phyloP scores from a whole-genome alignment of 2,888 invertebrate genomes.

The Rhogogaster chlorosoma region DNA sequence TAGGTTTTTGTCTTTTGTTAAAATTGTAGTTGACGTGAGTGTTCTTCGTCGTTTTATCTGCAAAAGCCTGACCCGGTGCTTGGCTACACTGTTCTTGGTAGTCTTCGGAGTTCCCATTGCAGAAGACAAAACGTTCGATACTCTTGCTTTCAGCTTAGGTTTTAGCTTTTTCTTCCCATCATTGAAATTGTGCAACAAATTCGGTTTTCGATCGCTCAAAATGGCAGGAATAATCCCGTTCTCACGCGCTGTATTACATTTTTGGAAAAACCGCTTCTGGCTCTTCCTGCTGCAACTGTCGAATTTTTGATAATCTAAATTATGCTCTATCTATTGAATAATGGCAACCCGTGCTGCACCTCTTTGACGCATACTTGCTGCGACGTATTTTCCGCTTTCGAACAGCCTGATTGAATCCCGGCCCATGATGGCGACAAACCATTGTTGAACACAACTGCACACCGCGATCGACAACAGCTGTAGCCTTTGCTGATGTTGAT shows the following conservation, averaged over 20 bases:
- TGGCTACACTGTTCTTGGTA: background rate
- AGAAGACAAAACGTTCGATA: slow-evolving; percentile 48
- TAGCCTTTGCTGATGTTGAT: background rate
- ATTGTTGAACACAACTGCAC: background rate
- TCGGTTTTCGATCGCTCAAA: slow-evolving; percentile 38
- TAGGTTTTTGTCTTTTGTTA: background rate
- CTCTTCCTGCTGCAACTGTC: background rate
- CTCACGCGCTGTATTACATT: background rate
- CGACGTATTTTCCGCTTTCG: background rate
- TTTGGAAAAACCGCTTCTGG: background rate
- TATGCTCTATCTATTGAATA: background rate
- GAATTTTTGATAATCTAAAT: background rate
- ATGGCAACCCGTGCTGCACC: background rate
- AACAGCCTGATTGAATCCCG: background rate
- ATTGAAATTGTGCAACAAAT: slow-evolving; percentile 45
- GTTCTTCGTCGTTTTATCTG: background rate
- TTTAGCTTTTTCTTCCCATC: background rate
- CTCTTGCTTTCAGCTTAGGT: background rate
- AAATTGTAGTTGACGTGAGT: background rate
- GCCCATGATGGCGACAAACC: background rate
- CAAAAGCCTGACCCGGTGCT: background rate
- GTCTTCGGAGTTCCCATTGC: background rate
- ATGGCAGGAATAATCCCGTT: slow-evolving; percentile 30
- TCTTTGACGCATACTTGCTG: background rate
- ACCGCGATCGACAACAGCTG: background rate